Percentiles rank a stretch among this genome's conserved stretches.
phyloP scores from a whole-genome alignment of 1,140 invertebrate species.

The Micrasema longulum region DNA sequence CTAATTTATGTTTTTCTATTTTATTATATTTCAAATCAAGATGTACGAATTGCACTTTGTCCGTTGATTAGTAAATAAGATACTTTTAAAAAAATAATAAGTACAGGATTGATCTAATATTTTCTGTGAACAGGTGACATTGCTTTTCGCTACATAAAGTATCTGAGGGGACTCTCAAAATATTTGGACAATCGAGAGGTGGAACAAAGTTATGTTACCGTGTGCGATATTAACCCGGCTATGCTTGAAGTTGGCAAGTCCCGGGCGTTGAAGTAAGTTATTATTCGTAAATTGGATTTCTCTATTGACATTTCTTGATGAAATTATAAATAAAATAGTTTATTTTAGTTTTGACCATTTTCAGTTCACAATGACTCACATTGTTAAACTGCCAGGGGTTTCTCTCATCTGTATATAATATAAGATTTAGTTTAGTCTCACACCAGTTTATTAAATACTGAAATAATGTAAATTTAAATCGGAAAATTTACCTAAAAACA shows the following conservation, averaged over 20 bases:
- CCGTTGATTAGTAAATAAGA: not conserved
- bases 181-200: slow-evolving; percentile 61
- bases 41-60: not conserved
- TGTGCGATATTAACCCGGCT: slow-evolving; percentile 94
- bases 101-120: not conserved
- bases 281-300: no score
- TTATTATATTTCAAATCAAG: no score
- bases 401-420: no score
- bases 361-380: no score
- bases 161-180: slow-evolving; percentile 70
- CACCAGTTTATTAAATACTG: no score
- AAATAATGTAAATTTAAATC: no score
- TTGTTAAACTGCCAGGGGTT: no score
- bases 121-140: slow-evolving; percentile 76
- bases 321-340: no score
- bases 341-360: no score
- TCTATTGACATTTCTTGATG: no score
- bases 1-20: not conserved
- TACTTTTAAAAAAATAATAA: not conserved
- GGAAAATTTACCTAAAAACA: no score
- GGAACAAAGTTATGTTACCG: slow-evolving; percentile 79
- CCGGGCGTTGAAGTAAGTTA: slow-evolving; percentile 71
- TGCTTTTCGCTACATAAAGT: slow-evolving; percentile 87
- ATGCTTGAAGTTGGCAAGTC: slow-evolving; percentile 94
- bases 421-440: no score